Base-by-base conservation (phyloP, 2,888 invertebrate genomes). In the Eupsilia transversa region DNA sequence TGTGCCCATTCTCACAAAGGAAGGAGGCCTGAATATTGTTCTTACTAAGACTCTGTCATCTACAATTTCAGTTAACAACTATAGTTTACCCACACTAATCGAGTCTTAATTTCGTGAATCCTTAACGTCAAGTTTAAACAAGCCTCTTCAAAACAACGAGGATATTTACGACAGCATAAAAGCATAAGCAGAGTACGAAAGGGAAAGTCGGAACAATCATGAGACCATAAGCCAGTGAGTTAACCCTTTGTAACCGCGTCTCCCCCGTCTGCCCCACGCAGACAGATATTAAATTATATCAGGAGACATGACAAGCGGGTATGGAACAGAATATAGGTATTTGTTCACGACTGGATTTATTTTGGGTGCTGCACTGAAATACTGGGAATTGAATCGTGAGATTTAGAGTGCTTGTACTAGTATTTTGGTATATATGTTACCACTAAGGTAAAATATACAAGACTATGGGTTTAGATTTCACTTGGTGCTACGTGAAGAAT, bases 231-330 rank as follows among this genome's bases (percentile, higher is more conserved):
- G 82, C 57, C 67, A 68, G 59, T 43, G 70, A 77, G 75, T 84
- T 79, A 86, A 80, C 72, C 80, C 72, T 80, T 73, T 78, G 77
- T 71, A 69, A 33, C 74, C 72, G 65, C 72, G 64, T 1, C 82
- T 67, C 73, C 64, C 56, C 43, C 61, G 9, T 33, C 61, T 72
- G 71, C 35, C 79, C 75, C 70, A 54, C 76, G 67, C 74, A 76
- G 70, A 54, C 77, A 67, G 75, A 73, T 87, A 86, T 86, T 87
- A 83, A 81, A 81, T 86, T 83, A 83, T 86, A 76, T 73, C 75
- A 79, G 38, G 64, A 56, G 77, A 57, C 14, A 77, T 83, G 87
- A 80, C 86, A 87, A 72, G 72, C 74, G 74, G 56, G 70, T 63
- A 63, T 70, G 59, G 74, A 77, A 64, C 70, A 54, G 77, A 86